These are phyloP conservation scores for Mythimna pallens DNA, from an alignment of 2,888 invertebrate genomes.

Conservation along the genomic window DNA sequence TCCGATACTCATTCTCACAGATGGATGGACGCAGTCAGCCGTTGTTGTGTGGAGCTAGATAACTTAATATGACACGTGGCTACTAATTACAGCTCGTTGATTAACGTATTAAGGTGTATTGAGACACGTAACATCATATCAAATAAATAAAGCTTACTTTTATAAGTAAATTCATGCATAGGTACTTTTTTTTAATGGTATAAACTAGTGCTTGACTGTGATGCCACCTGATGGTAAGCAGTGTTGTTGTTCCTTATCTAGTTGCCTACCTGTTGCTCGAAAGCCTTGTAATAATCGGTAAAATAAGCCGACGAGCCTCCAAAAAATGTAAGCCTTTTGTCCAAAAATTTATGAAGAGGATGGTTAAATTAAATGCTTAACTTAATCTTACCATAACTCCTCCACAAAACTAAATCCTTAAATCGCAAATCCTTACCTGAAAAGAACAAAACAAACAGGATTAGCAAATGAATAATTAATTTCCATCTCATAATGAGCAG, in stretches of 20 bases:
- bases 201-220: too few relatives aligned
- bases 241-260: not conserved
- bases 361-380: not conserved
- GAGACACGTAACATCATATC: constrained; percentile 15
- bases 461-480: constrained; percentile 47
- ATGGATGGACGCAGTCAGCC: constrained; percentile 77
- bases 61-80: constrained; percentile 52
- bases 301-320: not conserved
- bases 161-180: not conserved
- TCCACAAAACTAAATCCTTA: constrained; percentile 2
- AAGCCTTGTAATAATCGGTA: too few relatives aligned
- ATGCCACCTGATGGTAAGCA: too few relatives aligned
- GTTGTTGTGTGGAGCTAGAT: constrained; percentile 68
- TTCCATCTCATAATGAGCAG: constrained; percentile 38
- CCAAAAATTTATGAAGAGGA: not conserved
- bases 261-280: too few relatives aligned
- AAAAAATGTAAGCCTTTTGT: not conserved
- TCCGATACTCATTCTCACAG: constrained; percentile 78
- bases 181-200: not conserved
- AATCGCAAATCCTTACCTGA: constrained; percentile 66
- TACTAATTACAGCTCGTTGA: constrained; percentile 47
- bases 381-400: constrained; percentile 48
- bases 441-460: constrained; percentile 59
- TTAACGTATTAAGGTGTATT: constrained; percentile 20
- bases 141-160: not conserved